Evolutionary conservation across 2,797 vertebrate genomes (phyloP).

Genomic region (Mastacembelus armatus): DNA sequence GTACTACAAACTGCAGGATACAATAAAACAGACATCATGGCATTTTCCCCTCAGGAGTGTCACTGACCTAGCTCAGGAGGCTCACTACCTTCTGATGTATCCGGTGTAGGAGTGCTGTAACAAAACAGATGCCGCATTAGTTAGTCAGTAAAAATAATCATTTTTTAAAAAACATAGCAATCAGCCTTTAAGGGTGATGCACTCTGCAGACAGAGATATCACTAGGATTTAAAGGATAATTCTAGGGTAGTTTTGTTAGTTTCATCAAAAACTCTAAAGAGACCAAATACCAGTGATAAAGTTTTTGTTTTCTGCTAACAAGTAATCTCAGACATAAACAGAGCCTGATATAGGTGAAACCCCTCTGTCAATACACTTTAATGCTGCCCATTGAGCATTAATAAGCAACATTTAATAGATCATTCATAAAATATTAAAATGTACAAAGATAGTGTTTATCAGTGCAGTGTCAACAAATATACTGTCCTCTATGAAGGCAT

Average conservation of each 20-base stretch:
- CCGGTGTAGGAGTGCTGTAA: slow-evolving; percentile 54
- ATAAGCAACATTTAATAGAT: no score
- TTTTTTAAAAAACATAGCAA: not conserved
- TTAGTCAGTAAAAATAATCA: not conserved
- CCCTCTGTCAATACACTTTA: no score
- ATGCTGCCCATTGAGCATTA: no score
- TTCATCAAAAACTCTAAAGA: not conserved
- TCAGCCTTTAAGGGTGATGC: not conserved
- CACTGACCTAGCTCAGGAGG: no score
- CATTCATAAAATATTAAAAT: no score
- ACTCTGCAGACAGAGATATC: not conserved
- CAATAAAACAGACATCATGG: not conserved
- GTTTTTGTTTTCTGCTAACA: not conserved
- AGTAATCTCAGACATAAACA: no score
- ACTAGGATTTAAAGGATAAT: slow-evolving; percentile 4
- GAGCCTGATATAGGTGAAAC: no score
- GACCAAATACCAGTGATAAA: not conserved
- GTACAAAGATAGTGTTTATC: no score
- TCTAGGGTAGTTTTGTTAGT: not conserved
- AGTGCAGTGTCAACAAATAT: no score
- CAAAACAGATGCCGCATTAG: not conserved
- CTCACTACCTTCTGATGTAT: no score
- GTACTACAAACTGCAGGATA: slow-evolving; percentile 5
- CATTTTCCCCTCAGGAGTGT: no score
- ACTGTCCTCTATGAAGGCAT: no score